Evolutionary conservation across 2,113 vertebrate genomes (phyloP).

Genomic region (Dipodomys ordii): DNA sequence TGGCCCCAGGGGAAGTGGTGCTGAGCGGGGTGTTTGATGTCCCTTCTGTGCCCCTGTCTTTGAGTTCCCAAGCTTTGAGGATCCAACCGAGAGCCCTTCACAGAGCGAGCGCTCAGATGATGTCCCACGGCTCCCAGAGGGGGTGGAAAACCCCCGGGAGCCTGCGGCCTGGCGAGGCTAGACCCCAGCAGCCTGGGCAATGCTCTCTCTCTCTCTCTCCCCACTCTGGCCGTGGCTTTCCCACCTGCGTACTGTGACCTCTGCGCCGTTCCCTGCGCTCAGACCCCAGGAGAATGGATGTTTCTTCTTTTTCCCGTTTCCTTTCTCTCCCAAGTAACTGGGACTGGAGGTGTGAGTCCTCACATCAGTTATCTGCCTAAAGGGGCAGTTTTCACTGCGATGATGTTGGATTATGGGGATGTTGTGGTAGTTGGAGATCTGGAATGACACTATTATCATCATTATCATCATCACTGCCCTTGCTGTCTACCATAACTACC

Average conservation of each 20-base stretch:
- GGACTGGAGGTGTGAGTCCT: no score
- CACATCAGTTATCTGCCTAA: not conserved
- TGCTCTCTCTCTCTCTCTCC: rapidly evolving
- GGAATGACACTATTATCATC: not conserved
- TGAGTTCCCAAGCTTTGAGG: not conserved
- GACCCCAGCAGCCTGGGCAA: no score
- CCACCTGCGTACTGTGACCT: no score
- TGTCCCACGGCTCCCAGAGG: not conserved
- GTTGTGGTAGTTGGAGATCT: not conserved
- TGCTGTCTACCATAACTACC: not conserved
- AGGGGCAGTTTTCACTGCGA: not conserved
- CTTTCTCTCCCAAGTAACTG: no score
- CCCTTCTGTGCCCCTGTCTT: not conserved
- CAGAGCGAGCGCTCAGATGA: not conserved
- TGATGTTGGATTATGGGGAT: not conserved
- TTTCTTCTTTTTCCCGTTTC: no score
- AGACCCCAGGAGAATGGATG: not conserved
- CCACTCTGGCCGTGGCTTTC: not conserved
- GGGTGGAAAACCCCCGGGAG: no score
- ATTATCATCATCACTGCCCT: not conserved
- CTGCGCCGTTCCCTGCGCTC: not conserved
- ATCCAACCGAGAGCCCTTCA: not conserved
- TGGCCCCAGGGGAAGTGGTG: no score
- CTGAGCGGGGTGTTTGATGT: not conserved
- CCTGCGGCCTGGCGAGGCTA: no score